phyloP scores from a whole-genome alignment of 2,113 vertebrate genomes.

The Speoplatyrhinus poulsoni region DNA sequence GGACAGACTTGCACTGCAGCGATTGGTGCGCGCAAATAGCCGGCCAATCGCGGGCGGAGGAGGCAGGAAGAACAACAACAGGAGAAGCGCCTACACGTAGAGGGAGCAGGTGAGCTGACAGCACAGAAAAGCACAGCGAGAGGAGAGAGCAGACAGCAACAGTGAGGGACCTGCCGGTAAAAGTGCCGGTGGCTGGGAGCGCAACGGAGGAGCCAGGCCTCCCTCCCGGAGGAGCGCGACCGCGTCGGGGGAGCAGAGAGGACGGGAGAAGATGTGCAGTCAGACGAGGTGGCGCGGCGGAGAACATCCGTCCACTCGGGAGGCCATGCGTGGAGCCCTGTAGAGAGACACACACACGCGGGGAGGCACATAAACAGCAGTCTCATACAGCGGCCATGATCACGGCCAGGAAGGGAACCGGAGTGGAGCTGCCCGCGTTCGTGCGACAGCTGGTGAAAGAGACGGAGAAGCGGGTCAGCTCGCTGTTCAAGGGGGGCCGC shows the following conservation, averaged over 20 bases:
- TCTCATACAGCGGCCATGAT: constrained; percentile 58
- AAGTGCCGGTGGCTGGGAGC: too few species aligned
- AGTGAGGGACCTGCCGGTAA: not conserved
- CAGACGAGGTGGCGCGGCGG: constrained; percentile 45
- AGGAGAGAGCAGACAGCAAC: constrained; percentile 38
- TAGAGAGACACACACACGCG: constrained; percentile 37
- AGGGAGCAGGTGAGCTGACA: constrained; percentile 68
- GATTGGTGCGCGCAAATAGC: constrained; percentile 80
- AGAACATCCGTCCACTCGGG: constrained; percentile 54
- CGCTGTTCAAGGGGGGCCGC: constrained; percentile 76
- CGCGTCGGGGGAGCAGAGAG: constrained; percentile 1
- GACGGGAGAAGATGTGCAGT: constrained; percentile 36
- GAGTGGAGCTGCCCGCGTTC: constrained; percentile 78
- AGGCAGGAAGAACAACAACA: constrained; percentile 64
- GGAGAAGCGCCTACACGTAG: constrained; percentile 62
- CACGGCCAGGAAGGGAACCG: constrained; percentile 72
- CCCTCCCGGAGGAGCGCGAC: too few species aligned
- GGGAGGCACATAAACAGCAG: constrained; percentile 31
- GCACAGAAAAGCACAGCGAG: constrained; percentile 33
- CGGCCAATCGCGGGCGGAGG: constrained; percentile 65
- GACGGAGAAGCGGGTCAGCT: constrained; percentile 78
- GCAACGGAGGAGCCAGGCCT: too few species aligned
- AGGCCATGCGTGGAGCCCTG: constrained; percentile 67
- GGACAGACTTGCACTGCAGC: constrained; percentile 22
- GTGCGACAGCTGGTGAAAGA: constrained; percentile 79